These are phyloP conservation scores for Calyptomena viridis DNA, from an alignment of 2,113 vertebrate genomes.

Conservation along the genomic window DNA sequence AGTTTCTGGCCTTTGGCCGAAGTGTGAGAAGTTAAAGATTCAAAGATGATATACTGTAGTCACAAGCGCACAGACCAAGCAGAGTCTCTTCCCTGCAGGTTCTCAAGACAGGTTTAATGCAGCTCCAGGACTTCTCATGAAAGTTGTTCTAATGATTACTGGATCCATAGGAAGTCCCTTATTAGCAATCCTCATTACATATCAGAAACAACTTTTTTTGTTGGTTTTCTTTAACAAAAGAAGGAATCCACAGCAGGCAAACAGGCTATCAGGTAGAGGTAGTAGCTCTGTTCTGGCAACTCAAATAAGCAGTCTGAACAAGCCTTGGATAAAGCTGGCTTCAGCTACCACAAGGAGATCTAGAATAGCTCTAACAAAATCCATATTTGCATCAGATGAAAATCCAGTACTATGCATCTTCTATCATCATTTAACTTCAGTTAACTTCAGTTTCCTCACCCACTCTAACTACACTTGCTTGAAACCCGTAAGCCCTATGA, in stretches of 20 bases:
- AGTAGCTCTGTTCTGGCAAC: neutral
- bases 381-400: neutral
- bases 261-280: neutral
- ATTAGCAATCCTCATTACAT: neutral
- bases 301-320: neutral
- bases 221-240: too few relatives aligned
- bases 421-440: neutral
- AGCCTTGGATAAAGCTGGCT: neutral
- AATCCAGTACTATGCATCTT: neutral
- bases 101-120: neutral
- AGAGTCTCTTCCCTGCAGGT: neutral
- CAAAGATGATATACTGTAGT: neutral
- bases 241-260: neutral
- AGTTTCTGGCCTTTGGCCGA: neutral
- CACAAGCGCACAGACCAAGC: neutral
- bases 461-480: neutral
- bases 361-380: neutral
- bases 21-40: neutral
- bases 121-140: neutral
- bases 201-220: neutral
- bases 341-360: neutral
- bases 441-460: neutral
- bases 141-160: neutral
- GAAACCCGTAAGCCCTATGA: neutral
- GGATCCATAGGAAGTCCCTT: neutral